These are phyloP conservation scores for Eristalinus sepulchralis DNA, from an alignment of 2,888 invertebrate genomes.

Conservation along the genomic window DNA sequence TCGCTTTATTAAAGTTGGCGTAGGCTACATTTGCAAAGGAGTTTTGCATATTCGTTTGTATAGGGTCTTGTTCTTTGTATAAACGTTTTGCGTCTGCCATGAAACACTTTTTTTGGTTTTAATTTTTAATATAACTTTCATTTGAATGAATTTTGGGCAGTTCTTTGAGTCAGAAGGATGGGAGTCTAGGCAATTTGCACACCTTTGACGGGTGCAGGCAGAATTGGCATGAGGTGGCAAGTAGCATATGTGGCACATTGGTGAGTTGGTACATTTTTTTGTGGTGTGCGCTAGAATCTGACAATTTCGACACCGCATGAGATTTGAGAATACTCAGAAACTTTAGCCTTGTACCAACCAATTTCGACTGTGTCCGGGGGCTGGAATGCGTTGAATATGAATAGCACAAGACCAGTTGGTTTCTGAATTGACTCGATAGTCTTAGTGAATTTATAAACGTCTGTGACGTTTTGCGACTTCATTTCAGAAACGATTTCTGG, in stretches of 20 bases:
- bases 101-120: neutral
- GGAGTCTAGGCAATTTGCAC: neutral
- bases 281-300: neutral
- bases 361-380: neutral
- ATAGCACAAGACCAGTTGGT: neutral
- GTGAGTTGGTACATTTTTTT: neutral
- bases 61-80: neutral
- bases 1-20: neutral
- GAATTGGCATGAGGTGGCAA: neutral
- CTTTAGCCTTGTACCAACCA: neutral
- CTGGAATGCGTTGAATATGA: neutral
- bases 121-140: neutral
- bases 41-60: neutral
- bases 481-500: neutral
- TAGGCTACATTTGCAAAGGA: neutral
- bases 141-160: conserved; percentile 11
- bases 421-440: neutral
- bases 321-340: neutral
- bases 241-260: neutral
- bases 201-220: neutral
- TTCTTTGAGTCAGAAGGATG: neutral
- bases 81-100: neutral
- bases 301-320: conserved; percentile 3
- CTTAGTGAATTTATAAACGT: neutral
- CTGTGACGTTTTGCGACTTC: neutral